Evolutionary conservation across 2,113 vertebrate genomes (phyloP).

Genomic region (Mobula birostris): DNA sequence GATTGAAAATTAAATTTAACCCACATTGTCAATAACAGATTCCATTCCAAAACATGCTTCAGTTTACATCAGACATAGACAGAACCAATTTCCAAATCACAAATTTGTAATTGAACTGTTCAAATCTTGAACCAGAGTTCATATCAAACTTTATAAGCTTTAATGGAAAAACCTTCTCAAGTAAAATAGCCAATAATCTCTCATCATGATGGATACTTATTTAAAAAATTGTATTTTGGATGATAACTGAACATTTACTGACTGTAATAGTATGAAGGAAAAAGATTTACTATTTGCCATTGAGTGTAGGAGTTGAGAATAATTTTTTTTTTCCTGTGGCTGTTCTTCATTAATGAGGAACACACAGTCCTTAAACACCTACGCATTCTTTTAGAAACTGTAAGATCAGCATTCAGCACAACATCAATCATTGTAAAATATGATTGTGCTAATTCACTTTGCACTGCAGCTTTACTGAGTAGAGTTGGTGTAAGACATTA

Average conservation of each 20-base stretch:
- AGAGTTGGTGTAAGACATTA: not conserved
- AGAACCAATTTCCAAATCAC: not conserved
- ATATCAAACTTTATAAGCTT: not conserved
- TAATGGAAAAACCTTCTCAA: not conserved
- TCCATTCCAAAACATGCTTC: not conserved
- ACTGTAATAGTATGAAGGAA: not conserved
- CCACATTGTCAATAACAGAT: not conserved
- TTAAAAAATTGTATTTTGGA: not conserved
- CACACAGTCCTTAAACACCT: conserved; percentile 16
- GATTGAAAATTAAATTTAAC: not conserved
- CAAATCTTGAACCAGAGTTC: not conserved
- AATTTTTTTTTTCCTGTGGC: not conserved
- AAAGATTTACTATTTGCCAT: conserved; percentile 3
- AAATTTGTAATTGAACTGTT: not conserved
- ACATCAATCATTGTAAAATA: not conserved
- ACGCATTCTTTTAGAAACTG: not conserved
- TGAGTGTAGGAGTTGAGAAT: conserved; percentile 23
- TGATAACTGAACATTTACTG: conserved; percentile 6
- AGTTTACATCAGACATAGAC: too few relatives aligned
- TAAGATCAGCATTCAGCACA: not conserved
- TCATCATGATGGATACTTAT: not conserved
- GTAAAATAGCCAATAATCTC: not conserved
- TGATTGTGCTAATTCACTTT: not conserved
- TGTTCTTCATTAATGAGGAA: not conserved
- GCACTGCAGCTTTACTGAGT: not conserved